phyloP scores from a whole-genome alignment of 1,140 invertebrate species.

The Aphidius ervi region DNA sequence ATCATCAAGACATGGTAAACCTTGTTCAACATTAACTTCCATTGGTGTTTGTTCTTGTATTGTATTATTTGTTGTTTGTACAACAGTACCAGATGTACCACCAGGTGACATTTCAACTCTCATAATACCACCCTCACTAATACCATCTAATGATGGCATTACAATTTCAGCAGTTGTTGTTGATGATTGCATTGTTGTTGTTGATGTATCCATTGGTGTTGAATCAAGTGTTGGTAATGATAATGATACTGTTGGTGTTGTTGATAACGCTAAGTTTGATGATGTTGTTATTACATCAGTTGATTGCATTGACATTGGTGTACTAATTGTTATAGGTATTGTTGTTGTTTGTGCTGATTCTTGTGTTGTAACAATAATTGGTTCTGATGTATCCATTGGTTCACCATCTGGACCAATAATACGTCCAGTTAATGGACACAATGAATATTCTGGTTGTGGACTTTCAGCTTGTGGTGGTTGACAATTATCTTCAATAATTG shows the following conservation, averaged over 20 bases:
- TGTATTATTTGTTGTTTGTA: conserved; percentile 35
- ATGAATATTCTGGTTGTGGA: conserved; percentile 62
- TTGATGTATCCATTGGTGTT: conserved; percentile 4
- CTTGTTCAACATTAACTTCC: conserved; percentile 47
- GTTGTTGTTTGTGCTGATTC: conserved; percentile 4
- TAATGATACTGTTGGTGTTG: conserved; percentile 18
- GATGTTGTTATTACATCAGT: neutral
- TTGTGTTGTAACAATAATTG: conserved; percentile 1
- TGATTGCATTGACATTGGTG: neutral
- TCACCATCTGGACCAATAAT: conserved; percentile 68
- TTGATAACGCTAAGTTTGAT: neutral
- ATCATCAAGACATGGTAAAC: conserved; percentile 50
- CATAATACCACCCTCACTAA: conserved; percentile 61
- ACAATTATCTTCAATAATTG: conserved; percentile 54
- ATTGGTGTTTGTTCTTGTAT: neutral
- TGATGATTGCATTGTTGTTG: conserved; percentile 9
- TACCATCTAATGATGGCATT: conserved; percentile 43
- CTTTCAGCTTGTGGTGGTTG: conserved; percentile 55
- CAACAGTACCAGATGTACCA: conserved; percentile 61
- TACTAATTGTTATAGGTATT: neutral
- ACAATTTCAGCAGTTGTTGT: conserved; percentile 35
- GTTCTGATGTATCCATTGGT: conserved; percentile 49
- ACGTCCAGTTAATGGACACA: conserved; percentile 66
- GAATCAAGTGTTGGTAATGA: too few species aligned
- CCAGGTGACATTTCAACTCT: conserved; percentile 66